These are phyloP conservation scores for Coecobrya sp. DNA, from an alignment of 2,888 invertebrate species.

Conservation along the genomic window DNA sequence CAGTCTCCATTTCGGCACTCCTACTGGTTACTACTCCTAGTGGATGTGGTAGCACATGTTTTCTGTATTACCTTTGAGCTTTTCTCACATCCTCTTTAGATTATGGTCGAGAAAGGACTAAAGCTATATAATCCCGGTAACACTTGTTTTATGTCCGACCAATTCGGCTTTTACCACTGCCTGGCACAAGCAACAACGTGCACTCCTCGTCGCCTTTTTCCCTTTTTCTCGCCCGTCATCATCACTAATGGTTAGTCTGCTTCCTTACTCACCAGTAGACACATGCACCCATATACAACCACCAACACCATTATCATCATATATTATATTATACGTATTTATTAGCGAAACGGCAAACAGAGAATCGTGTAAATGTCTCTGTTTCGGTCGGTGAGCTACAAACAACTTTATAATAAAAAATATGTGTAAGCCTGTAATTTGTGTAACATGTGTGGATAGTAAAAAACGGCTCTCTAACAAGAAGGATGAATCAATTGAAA, in stretches of 20 bases:
- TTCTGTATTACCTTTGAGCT: slow-evolving; percentile 74
- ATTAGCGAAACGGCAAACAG: slow-evolving; percentile 8
- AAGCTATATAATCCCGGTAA: slow-evolving; percentile 80
- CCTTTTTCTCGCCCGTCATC: slow-evolving; percentile 63
- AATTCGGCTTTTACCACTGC: slow-evolving; percentile 63
- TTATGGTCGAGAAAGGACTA: slow-evolving; percentile 78
- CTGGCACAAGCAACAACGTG: slow-evolving; percentile 70
- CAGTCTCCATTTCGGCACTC: slow-evolving; percentile 73
- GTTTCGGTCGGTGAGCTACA: slow-evolving; percentile 30
- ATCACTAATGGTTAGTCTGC: slow-evolving; percentile 68
- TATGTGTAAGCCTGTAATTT: not conserved
- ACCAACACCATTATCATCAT: not conserved
- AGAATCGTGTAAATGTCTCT: slow-evolving; percentile 39
- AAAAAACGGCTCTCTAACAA: slow-evolving; percentile 9
- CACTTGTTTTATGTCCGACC: slow-evolving; percentile 81
- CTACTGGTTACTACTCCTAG: slow-evolving; percentile 1
- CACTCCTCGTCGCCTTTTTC: slow-evolving; percentile 30
- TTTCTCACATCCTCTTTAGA: slow-evolving; percentile 81
- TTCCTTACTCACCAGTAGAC: slow-evolving; percentile 8
- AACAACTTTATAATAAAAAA: not conserved
- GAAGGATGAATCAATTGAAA: slow-evolving; percentile 54
- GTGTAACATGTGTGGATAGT: not conserved
- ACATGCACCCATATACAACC: not conserved
- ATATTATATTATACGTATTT: slow-evolving; percentile 6
- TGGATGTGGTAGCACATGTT: slow-evolving; percentile 74